These are phyloP conservation scores for Schlechtendalia chinensis DNA, from an alignment of 1,140 invertebrate genomes.

Conservation along the genomic window DNA sequence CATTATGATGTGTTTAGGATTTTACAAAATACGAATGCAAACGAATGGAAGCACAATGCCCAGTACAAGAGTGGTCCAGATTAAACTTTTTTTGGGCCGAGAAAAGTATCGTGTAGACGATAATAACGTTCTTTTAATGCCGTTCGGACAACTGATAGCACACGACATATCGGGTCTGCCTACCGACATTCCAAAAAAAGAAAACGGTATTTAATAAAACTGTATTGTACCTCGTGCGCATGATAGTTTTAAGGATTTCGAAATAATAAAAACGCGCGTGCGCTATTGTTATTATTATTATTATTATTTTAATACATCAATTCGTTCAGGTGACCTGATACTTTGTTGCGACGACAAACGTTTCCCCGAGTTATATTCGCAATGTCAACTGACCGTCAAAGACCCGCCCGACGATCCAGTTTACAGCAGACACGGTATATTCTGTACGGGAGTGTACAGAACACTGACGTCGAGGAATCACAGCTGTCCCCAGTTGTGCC, in stretches of 20 bases:
- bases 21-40: background rate
- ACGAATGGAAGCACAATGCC: conserved; percentile 1
- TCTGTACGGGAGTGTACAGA: background rate
- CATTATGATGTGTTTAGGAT: too few relatives aligned
- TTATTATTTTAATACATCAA: background rate
- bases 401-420: conserved; percentile 17
- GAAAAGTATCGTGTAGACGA: conserved; percentile 1
- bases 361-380: too few relatives aligned
- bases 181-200: background rate
- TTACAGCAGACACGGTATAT: background rate
- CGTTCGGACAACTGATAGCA: conserved; percentile 17
- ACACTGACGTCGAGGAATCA: conserved; percentile 10
- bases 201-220: background rate
- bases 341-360: background rate
- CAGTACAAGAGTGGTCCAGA: background rate
- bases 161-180: conserved; percentile 8
- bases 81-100: background rate
- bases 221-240: too few relatives aligned
- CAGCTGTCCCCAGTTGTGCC: conserved; percentile 11
- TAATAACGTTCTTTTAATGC: conserved; percentile 14
- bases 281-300: too few relatives aligned
- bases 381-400: background rate
- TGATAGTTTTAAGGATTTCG: too few relatives aligned
- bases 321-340: background rate
- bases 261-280: too few relatives aligned